Base-by-base conservation (phyloP, 2,113 vertebrate genomes). In the Hyperoodon ampullatus region DNA sequence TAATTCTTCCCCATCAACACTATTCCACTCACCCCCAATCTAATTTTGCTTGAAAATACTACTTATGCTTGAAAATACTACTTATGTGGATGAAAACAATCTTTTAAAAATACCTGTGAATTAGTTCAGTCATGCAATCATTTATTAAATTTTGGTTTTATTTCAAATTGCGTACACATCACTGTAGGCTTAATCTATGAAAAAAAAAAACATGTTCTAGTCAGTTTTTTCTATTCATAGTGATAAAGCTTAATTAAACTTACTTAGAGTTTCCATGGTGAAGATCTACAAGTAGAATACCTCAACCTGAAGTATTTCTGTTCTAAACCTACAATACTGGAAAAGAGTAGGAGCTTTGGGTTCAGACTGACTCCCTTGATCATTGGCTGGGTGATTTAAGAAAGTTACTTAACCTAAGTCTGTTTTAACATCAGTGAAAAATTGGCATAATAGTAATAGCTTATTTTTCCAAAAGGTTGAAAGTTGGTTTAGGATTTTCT, bases 221-320 rank as follows among this genome's bases (percentile, higher is more conserved):
- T 97, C 70, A 80, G 50, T 97, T 98, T 98, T 58, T 83, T 98
- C 93, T 97, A 87, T 98, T 98, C 96, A 72, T 95, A 84, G 74
- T 95, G 96, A 91, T 96, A 78, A 86, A 96, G 24, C 55, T 70
- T 97, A 95, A 96, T 96, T 81, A 88, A 91, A 78, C 97, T 98
- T 98, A 93, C 80, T 97, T 86, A 90, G 0, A 0, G 80, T 98
- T 97, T 97, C 72, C 81, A n/a, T 92, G 89, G 90, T 92, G 96
- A 97, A 97, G 97, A 97, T 96, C 94, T 95, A 53, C 78, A 92
- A 60, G 87, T 93, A 61, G 71, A 97, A 5, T 80, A 97, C 68
- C 74, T 82, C 53, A 94, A 4, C 66, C 15, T 74, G 72, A 44
- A 68, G 71, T 81, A 5, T 58, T 94, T 60, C 13, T 92, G 30